Percentiles rank a stretch among this genome's conserved stretches.
These are phyloP conservation scores for Rhizomys pruinosus DNA, from an alignment of 2,113 vertebrate species.

Conservation along the genomic window DNA sequence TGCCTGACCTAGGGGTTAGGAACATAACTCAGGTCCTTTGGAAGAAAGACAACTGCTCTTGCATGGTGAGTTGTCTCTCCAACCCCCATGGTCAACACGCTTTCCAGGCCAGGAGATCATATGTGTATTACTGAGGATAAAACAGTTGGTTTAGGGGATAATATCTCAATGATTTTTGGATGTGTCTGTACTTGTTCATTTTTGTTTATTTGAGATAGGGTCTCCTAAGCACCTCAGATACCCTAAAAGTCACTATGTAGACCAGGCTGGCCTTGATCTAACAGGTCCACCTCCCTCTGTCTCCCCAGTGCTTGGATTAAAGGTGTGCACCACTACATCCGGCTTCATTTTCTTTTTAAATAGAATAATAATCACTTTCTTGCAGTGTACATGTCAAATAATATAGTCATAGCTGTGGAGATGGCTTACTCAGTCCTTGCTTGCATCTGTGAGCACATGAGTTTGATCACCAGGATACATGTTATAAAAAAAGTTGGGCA, in stretches of 20 bases:
- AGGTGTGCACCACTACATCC: no score
- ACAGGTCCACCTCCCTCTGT: no score
- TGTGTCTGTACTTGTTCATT: no score
- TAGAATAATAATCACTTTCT: background rate
- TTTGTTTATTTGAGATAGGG: no score
- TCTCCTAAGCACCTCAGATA: no score
- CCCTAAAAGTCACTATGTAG: no score
- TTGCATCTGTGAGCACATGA: background rate
- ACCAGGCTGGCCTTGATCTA: no score
- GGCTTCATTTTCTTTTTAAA: background rate
- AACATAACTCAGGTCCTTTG: background rate
- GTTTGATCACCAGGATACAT: background rate
- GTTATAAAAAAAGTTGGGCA: background rate
- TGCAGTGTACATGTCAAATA: background rate
- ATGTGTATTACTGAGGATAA: constrained; percentile 1
- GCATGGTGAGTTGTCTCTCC: background rate
- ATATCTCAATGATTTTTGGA: background rate
- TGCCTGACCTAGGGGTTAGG: no score
- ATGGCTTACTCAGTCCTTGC: background rate
- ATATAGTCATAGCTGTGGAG: background rate
- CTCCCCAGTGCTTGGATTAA: no score
- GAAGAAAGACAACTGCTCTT: background rate
- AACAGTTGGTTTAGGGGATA: background rate
- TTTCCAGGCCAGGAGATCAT: background rate
- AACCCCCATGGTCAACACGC: background rate